These are phyloP conservation scores for Datnioides undecimradiatus DNA, from an alignment of 2,113 vertebrate species.

Conservation along the genomic window DNA sequence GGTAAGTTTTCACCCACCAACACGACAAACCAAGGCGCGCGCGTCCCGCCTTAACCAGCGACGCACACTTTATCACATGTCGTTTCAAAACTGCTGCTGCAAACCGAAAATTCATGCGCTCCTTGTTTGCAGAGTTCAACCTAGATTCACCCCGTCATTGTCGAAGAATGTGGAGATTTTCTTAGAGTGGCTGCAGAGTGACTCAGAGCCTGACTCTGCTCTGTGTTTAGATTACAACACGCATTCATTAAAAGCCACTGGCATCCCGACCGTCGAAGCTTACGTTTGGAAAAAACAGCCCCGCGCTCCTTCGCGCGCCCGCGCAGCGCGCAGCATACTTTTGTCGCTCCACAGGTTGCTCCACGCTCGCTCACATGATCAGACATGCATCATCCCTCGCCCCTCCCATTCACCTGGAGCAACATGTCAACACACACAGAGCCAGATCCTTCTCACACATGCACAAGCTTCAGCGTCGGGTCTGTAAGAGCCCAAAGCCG, in stretches of 20 bases:
- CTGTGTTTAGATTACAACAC: conserved; percentile 65
- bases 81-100: not conserved
- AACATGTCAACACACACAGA: conserved; percentile 12
- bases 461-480: not conserved
- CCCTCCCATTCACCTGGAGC: conserved; percentile 53
- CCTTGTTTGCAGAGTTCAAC: conserved; percentile 14
- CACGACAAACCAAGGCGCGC: not conserved
- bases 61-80: not conserved
- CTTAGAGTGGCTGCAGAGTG: conserved; percentile 35
- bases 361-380: conserved; percentile 71
- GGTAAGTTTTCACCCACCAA: conserved; percentile 86
- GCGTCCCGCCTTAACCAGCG: too few species aligned
- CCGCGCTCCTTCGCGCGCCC: conserved; percentile 22
- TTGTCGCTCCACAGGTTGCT: conserved; percentile 69
- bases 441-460: not conserved
- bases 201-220: conserved; percentile 53
- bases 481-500: not conserved
- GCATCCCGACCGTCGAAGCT: conserved; percentile 16
- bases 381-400: conserved; percentile 68
- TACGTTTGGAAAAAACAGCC: not conserved
- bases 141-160: conserved; percentile 22
- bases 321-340: conserved; percentile 54
- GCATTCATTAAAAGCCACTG: conserved; percentile 26
- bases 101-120: not conserved
- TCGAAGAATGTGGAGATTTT: conserved; percentile 59